phyloP scores from a whole-genome alignment of 2,797 vertebrate species.

The Melopsittacus undulatus region DNA sequence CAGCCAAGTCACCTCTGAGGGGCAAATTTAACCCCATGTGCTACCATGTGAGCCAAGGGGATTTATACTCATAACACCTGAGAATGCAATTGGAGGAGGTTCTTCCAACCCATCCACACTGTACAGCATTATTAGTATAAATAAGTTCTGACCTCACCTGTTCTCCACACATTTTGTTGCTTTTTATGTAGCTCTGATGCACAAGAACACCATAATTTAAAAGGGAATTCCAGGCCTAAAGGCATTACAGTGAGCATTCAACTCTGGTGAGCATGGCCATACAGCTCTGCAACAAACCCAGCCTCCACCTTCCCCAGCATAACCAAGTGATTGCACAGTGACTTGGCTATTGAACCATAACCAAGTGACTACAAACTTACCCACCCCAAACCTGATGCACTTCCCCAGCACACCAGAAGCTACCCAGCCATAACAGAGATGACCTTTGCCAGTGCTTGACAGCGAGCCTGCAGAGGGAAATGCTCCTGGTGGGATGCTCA shows the following conservation, averaged over 20 bases:
- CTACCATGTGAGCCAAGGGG: fast-evolving
- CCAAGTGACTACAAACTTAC: fast-evolving
- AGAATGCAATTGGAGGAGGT: background rate
- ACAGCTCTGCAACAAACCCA: background rate
- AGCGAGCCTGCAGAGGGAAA: background rate
- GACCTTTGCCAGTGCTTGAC: background rate
- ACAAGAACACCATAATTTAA: fast-evolving
- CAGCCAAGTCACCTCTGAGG: background rate
- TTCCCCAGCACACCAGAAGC: background rate
- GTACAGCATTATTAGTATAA: background rate
- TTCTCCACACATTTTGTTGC: fast-evolving
- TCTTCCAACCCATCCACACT: background rate
- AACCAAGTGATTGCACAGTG: fast-evolving
- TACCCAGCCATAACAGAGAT: fast-evolving
- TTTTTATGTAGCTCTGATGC: background rate
- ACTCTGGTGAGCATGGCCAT: fast-evolving
- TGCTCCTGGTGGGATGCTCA: background rate
- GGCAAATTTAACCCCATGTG: fast-evolving
- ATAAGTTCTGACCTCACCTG: background rate
- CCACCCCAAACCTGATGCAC: fast-evolving
- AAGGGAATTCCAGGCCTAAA: background rate
- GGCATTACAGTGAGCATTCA: fast-evolving
- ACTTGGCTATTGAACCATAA: background rate
- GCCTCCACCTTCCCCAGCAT: background rate
- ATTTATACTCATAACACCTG: background rate